Percentiles rank a stretch among this genome's conserved stretches.
These are phyloP conservation scores for Istiophorus platypterus DNA, from an alignment of 2,113 vertebrate species.

Conservation along the genomic window DNA sequence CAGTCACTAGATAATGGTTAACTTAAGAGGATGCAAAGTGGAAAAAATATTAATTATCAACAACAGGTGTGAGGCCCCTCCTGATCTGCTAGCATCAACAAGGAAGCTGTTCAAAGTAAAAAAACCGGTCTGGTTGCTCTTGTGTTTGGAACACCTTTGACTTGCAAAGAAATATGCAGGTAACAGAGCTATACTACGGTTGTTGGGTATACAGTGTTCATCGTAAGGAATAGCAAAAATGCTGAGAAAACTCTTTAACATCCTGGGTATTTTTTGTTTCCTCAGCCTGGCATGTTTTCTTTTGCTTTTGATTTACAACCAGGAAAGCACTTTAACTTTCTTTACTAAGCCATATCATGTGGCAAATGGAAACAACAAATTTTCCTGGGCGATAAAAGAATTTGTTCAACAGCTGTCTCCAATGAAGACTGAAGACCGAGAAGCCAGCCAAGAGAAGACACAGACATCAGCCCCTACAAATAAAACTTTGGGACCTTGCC, in stretches of 20 bases:
- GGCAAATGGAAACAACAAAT: rapidly evolving
- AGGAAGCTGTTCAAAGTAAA: conserved; percentile 37
- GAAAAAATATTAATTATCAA: not conserved
- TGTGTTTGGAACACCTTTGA: conserved; percentile 25
- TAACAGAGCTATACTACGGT: not conserved
- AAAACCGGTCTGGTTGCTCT: conserved; percentile 45
- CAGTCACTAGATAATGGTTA: not conserved
- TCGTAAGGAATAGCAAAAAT: not conserved
- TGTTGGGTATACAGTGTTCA: not conserved
- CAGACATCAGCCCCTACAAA: rapidly evolving
- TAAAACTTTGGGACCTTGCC: conserved; percentile 51
- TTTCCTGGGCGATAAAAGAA: not conserved
- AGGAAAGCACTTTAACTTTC: rapidly evolving
- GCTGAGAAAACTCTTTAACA: not conserved
- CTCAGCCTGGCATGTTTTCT: not conserved
- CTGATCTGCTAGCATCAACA: conserved; percentile 15
- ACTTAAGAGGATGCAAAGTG: too few species aligned
- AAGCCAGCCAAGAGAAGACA: not conserved
- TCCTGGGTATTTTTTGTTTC: too few species aligned
- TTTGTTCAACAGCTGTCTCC: rapidly evolving
- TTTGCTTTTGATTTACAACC: not conserved
- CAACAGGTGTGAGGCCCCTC: not conserved
- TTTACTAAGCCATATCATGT: rapidly evolving
- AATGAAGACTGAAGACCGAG: rapidly evolving
- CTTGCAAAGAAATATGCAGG: conserved; percentile 38